Evolutionary conservation across 2,113 vertebrate species (phyloP), one percentile per base, ranked within the genome.

Genomic region (Rhabdornis inornatus): DNA sequence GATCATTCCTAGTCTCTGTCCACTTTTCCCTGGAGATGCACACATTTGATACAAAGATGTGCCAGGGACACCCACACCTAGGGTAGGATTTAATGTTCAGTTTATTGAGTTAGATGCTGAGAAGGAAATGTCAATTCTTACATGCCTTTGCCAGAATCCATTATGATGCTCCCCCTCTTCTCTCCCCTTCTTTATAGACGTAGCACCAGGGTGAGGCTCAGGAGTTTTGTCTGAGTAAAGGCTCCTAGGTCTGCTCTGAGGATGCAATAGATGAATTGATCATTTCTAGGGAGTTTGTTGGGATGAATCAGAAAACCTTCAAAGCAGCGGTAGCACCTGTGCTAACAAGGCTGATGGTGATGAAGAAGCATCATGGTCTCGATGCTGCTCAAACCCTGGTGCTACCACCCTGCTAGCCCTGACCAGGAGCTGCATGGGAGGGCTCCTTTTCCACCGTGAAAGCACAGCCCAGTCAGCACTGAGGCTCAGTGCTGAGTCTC

Each of bases 1-100:
- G 79, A 93, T 94, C 77, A 69, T 40, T 52, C 83, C 83, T 89
- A 27, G 78, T 92, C 55, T 91, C 89, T 96, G 94, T 92, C 96
- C 80, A 52, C 66, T 87, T 81, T 30, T 86, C 70, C 57, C 90
- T 49, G 33, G 55, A 76, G 82, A 94, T 8, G 47, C 22, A 37
- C 49, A 45, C 68, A 71, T 89, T 90, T 77, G 76, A 89, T 71
- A 53, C 77, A 89, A 85, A 96, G 92, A 87, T 80, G 74, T 79
- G 44, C 89, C 1, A 7, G 60, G 60, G 72, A 92, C 90, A 78
- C 40, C 50, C 78, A 44, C 72, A 94, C 44, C 60, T 76, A 42
- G 33, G 25, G 40, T 15, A 75, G 50, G 80, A 56, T 90, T 75
- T 71, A 87, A 42, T 4, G 0, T 79, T 80, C 2, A 1, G 5